These are phyloP conservation scores for Syngnathus acus DNA, from an alignment of 2,797 vertebrate species.

Conservation along the genomic window DNA sequence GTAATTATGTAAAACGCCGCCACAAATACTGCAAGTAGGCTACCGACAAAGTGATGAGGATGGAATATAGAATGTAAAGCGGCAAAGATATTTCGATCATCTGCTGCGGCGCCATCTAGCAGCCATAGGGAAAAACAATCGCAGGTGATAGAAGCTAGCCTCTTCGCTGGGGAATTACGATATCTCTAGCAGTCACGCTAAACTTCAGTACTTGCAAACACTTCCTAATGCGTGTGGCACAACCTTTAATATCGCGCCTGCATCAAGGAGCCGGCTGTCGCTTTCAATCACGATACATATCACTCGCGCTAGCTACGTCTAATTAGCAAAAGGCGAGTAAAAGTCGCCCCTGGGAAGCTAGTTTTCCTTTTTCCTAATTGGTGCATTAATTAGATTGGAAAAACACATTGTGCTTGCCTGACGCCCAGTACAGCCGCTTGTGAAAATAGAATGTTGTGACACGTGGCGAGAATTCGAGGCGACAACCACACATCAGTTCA, in stretches of 20 bases:
- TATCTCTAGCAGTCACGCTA: neutral
- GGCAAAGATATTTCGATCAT: neutral
- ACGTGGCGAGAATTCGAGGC: neutral
- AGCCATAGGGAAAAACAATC: neutral
- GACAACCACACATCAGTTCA: neutral
- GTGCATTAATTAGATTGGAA: conserved; percentile 70
- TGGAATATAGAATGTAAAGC: no score
- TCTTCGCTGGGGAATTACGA: neutral
- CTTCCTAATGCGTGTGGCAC: neutral
- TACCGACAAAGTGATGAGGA: no score
- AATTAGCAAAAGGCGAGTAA: conserved; percentile 60
- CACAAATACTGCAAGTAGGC: no score
- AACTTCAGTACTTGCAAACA: neutral
- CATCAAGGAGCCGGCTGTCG: conserved; percentile 41
- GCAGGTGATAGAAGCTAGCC: no score
- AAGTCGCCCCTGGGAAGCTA: conserved; percentile 66
- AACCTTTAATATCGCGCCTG: neutral
- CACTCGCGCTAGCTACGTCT: conserved; percentile 67
- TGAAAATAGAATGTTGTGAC: neutral
- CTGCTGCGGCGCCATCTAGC: neutral
- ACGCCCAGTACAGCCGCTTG: conserved; percentile 29
- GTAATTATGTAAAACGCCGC: neutral
- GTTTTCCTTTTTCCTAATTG: conserved; percentile 74
- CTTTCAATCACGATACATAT: conserved; percentile 64
- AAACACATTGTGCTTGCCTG: conserved; percentile 60